Evolutionary conservation across 2,797 vertebrate genomes (phyloP).

Genomic region (Poeciliopsis presidionis): DNA sequence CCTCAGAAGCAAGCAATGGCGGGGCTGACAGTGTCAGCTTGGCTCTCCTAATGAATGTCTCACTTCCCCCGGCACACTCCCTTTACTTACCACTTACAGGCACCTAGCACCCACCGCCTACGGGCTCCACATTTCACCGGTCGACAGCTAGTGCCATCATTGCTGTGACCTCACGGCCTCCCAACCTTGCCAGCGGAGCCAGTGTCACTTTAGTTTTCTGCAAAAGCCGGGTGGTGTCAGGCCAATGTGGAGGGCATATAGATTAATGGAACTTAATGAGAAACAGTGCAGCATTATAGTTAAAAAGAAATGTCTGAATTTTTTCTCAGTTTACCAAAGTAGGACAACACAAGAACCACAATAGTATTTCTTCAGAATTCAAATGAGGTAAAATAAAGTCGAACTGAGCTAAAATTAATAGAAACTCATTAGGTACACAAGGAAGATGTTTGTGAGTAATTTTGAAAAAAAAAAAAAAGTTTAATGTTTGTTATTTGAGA

Average conservation of each 20-base stretch:
- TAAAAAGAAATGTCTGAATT: slow-evolving; percentile 19
- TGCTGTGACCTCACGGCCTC: slow-evolving; percentile 80
- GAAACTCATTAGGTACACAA: neutral
- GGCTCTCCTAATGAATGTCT: slow-evolving; percentile 87
- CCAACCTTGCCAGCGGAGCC: slow-evolving; percentile 75
- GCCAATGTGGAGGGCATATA: slow-evolving; percentile 79
- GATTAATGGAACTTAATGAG: slow-evolving; percentile 85
- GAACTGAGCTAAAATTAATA: neutral
- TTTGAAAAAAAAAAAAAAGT: neutral
- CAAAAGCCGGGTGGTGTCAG: slow-evolving; percentile 73
- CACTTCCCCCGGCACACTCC: slow-evolving; percentile 78
- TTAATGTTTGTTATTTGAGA: neutral
- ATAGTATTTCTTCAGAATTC: neutral
- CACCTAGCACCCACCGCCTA: slow-evolving; percentile 75
- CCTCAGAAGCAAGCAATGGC: slow-evolving; percentile 74
- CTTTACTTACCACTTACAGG: slow-evolving; percentile 74
- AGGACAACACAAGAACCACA: neutral
- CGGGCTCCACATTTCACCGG: slow-evolving; percentile 71
- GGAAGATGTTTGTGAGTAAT: neutral
- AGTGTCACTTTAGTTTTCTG: slow-evolving; percentile 82
- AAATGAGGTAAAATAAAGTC: neutral
- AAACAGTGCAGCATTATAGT: slow-evolving; percentile 48
- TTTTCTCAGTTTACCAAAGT: neutral
- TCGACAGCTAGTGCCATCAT: slow-evolving; percentile 80
- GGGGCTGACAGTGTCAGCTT: slow-evolving; percentile 83